phyloP scores from a whole-genome alignment of 2,888 invertebrate species.

The Nemotelus nigrinus region DNA sequence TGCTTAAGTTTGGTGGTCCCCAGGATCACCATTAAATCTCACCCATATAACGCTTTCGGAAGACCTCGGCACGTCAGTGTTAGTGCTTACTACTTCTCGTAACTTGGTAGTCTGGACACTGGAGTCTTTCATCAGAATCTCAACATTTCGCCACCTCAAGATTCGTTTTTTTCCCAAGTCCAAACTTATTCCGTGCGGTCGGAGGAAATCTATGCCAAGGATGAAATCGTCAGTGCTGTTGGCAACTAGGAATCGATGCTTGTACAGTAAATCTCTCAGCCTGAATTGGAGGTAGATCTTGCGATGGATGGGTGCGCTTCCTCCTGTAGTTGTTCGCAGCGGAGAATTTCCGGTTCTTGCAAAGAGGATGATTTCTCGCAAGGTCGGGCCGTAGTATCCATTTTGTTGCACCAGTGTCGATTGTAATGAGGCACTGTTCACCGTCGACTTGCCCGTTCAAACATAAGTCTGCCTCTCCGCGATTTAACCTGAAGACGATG shows the following conservation, averaged over 20 bases:
- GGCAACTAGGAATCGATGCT: too few species aligned
- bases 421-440: background rate
- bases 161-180: background rate
- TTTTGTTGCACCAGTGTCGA: conserved; percentile 9
- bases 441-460: background rate
- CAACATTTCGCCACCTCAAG: conserved; percentile 14
- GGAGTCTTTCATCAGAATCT: background rate
- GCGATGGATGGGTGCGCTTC: too few species aligned
- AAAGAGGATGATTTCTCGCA: background rate
- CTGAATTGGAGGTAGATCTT: too few species aligned
- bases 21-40: conserved; percentile 1
- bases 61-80: background rate
- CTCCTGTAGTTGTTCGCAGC: too few species aligned
- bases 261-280: too few species aligned
- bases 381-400: background rate
- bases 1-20: background rate
- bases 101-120: background rate
- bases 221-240: too few species aligned
- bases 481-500: background rate
- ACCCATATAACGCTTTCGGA: conserved; percentile 18
- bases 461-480: conserved; percentile 5
- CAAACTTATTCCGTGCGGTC: too few species aligned
- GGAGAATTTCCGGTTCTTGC: background rate
- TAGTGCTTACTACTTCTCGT: background rate
- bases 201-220: too few species aligned